Percentiles rank a stretch among this genome's conserved stretches.
These are phyloP conservation scores for Leptatherina wallacei DNA, from an alignment of 2,797 vertebrate genomes.

Conservation along the genomic window DNA sequence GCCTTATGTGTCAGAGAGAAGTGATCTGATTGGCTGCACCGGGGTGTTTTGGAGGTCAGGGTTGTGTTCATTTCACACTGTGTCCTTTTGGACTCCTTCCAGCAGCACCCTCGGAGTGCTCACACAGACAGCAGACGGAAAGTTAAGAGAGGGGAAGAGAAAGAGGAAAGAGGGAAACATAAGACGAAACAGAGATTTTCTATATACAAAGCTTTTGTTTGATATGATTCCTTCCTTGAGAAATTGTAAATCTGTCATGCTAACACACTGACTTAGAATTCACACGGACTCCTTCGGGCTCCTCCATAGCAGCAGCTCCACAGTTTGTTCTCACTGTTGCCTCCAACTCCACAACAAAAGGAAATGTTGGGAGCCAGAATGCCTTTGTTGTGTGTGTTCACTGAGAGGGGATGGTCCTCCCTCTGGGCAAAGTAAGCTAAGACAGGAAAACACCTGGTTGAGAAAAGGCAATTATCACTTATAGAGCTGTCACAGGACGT, in stretches of 20 bases:
- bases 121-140: conserved; percentile 35
- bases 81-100: conserved; percentile 71
- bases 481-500: conserved; percentile 47
- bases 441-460: conserved; percentile 75
- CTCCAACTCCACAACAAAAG: conserved; percentile 57
- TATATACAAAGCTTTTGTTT: conserved; percentile 32
- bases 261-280: conserved; percentile 53
- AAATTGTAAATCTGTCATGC: conserved; percentile 55
- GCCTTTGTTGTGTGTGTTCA: conserved; percentile 63
- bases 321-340: conserved; percentile 38
- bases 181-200: conserved; percentile 14
- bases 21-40: conserved; percentile 67
- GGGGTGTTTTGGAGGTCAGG: conserved; percentile 71
- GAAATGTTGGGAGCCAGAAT: conserved; percentile 48
- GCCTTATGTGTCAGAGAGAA: conserved; percentile 34
- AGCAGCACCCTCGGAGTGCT: conserved; percentile 49
- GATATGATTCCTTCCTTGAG: conserved; percentile 43
- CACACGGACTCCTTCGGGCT: conserved; percentile 36
- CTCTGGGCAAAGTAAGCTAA: conserved; percentile 63
- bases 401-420: conserved; percentile 50
- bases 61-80: conserved; percentile 68
- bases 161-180: conserved; percentile 24
- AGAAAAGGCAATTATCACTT: conserved; percentile 62
- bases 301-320: conserved; percentile 35
- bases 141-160: conserved; percentile 25